phyloP scores from a whole-genome alignment of 2,888 invertebrate species.

The Apamea sordens region DNA sequence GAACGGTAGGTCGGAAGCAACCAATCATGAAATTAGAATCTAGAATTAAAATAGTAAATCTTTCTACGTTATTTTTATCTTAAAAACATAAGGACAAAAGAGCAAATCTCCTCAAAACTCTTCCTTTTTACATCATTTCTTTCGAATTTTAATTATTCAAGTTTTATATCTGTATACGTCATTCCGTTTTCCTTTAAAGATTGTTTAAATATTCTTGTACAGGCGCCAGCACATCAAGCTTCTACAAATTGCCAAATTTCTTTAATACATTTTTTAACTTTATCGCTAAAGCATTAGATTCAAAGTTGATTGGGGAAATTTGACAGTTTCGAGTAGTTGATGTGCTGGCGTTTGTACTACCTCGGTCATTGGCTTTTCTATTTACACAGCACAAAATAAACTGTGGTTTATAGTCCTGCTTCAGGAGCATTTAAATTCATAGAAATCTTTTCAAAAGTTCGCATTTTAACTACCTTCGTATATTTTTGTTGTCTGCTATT shows the following conservation, averaged over 20 bases:
- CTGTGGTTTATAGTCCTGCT: background rate
- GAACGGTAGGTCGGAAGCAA: too few relatives aligned
- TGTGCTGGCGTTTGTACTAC: background rate
- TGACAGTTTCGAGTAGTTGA: too few relatives aligned
- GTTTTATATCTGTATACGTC: background rate
- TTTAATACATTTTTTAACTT: too few relatives aligned
- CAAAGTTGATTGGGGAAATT: too few relatives aligned
- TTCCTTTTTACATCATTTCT: background rate
- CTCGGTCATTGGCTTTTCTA: background rate
- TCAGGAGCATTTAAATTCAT: background rate
- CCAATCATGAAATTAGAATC: too few relatives aligned
- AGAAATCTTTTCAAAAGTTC: background rate
- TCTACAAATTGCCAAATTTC: too few relatives aligned
- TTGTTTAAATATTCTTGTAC: background rate
- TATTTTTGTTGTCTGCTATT: background rate
- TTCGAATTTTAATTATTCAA: background rate
- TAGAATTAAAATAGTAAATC: too few relatives aligned
- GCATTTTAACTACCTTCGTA: background rate
- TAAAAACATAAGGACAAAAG: too few relatives aligned
- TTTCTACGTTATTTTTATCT: too few relatives aligned
- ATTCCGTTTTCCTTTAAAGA: background rate
- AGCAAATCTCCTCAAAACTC: too few relatives aligned
- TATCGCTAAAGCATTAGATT: too few relatives aligned
- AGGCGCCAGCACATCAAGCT: too few relatives aligned
- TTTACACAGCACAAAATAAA: background rate